These are phyloP conservation scores for Caracal caracal DNA, from an alignment of 2,113 vertebrate species.

Conservation along the genomic window DNA sequence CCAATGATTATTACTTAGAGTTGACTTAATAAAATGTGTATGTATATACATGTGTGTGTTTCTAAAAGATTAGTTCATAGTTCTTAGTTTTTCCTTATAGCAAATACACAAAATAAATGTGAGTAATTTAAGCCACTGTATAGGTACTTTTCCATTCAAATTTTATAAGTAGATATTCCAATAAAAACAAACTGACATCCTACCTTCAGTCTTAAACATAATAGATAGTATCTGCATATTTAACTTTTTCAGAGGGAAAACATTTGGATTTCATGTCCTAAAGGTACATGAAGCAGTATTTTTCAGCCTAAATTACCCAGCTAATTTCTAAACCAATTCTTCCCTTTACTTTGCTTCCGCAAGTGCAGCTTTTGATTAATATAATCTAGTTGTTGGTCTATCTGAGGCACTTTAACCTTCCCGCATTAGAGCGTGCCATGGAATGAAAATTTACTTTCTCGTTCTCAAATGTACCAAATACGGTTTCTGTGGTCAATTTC, in stretches of 20 bases:
- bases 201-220: not conserved
- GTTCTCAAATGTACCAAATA: conserved; percentile 18
- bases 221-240: not conserved
- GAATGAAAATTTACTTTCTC: not conserved
- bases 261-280: not conserved
- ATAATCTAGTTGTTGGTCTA: not conserved
- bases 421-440: not conserved
- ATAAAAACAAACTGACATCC: not conserved
- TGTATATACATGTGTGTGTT: not conserved
- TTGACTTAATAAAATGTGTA: not conserved
- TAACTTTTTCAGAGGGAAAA: not conserved
- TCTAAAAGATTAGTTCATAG: not conserved
- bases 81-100: not conserved
- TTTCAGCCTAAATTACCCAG: conserved; percentile 6
- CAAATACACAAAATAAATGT: not conserved
- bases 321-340: conserved; percentile 25
- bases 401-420: not conserved
- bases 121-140: not conserved
- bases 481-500: conserved; percentile 43
- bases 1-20: not conserved
- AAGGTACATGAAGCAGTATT: not conserved
- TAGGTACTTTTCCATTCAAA: not conserved
- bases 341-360: not conserved
- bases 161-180: not conserved
- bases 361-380: not conserved